Evolutionary conservation across 2,797 vertebrate genomes (phyloP).

Genomic region (Xenopus petersii): DNA sequence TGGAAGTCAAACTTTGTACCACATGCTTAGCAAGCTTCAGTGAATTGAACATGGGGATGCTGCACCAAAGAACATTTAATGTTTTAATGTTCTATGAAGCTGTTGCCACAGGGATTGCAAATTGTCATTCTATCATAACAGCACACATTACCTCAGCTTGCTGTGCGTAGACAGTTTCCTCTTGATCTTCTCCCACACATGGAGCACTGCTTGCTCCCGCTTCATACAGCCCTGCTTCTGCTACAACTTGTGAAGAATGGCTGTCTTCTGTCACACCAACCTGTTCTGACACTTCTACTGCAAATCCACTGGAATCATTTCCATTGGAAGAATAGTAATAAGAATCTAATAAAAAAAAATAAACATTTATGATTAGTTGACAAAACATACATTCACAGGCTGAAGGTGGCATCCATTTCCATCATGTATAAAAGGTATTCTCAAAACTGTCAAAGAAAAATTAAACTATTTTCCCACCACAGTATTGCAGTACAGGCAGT

Average conservation of each 20-base stretch:
- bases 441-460: no score
- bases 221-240: background rate
- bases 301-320: slow-evolving; percentile 56
- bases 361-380: background rate
- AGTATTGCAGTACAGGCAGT: no score
- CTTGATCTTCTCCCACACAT: slow-evolving; percentile 46
- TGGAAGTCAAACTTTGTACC: no score
- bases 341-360: slow-evolving; percentile 67
- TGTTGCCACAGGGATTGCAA: no score
- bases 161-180: slow-evolving; percentile 41
- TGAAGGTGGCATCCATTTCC: no score
- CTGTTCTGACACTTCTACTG: slow-evolving; percentile 45
- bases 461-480: no score
- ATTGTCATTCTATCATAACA: no score
- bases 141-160: slow-evolving; percentile 57
- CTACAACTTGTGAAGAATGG: slow-evolving; percentile 22
- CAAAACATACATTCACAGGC: slow-evolving; percentile 6
- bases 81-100: no score
- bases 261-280: slow-evolving; percentile 17
- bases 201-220: background rate
- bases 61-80: no score
- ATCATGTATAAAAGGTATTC: no score
- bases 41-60: no score
- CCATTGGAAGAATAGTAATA: slow-evolving; percentile 65
- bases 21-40: no score